phyloP scores from a whole-genome alignment of 1,140 invertebrate genomes.

The Ceratina japonica region DNA sequence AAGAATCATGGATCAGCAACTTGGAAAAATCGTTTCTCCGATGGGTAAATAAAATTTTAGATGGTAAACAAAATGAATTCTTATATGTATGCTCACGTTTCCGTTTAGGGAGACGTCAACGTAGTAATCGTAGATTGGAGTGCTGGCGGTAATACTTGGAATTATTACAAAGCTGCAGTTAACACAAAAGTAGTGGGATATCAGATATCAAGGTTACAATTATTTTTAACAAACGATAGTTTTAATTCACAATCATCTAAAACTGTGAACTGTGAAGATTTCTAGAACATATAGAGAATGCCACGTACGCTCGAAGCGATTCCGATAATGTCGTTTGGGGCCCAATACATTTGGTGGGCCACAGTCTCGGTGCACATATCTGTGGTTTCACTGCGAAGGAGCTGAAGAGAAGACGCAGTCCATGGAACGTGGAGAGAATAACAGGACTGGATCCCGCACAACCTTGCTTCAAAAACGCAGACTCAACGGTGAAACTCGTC shows the following conservation, averaged over 20 bases:
- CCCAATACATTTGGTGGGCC: constrained; percentile 81
- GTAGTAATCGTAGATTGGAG: constrained; percentile 82
- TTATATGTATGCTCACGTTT: not conserved
- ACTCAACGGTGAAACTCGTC: constrained; percentile 79
- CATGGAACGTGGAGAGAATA: constrained; percentile 73
- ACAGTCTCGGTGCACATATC: constrained; percentile 84
- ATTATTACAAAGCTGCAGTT: constrained; percentile 82
- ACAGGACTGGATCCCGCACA: constrained; percentile 83
- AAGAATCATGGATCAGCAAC: constrained; percentile 78
- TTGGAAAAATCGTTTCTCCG: constrained; percentile 79
- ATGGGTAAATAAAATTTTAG: constrained; percentile 73
- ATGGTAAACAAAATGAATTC: not conserved
- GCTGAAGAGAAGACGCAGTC: constrained; percentile 71
- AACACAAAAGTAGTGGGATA: constrained; percentile 80
- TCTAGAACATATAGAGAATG: constrained; percentile 62
- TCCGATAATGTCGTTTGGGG: constrained; percentile 55
- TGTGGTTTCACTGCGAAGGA: constrained; percentile 80
- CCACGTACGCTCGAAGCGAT: constrained; percentile 18
- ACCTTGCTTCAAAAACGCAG: constrained; percentile 81
- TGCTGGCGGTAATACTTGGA: constrained; percentile 80
- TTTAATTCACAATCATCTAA: no score
- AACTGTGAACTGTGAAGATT: constrained; percentile 54
- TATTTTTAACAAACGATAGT: not conserved
- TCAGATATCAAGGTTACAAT: constrained; percentile 77
- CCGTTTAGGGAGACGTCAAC: constrained; percentile 75